Conservation (phyloP, 2,797 vertebrate genomes). For the Macropodus opercularis region DNA sequence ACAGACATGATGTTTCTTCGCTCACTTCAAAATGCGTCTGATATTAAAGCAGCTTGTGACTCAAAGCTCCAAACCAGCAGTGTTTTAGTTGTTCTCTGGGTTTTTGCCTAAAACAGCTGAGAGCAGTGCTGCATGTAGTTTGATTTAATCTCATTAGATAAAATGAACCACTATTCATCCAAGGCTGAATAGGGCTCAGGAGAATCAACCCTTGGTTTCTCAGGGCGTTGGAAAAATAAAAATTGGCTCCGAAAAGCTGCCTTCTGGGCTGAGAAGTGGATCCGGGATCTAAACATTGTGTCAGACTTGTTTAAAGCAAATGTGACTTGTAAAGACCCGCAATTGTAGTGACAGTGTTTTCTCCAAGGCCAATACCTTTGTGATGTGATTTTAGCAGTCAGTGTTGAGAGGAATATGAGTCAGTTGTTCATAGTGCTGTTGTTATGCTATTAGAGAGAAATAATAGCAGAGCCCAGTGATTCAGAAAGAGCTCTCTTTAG, state of each 20-base stretch:
- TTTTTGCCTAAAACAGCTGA: not conserved
- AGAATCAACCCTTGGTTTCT: constrained; percentile 9
- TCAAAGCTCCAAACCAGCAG: constrained; percentile 2
- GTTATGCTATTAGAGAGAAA: constrained; percentile 70
- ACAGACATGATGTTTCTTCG: constrained; percentile 1
- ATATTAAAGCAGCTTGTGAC: not conserved
- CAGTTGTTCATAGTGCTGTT: constrained; percentile 63
- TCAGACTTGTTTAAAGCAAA: constrained; percentile 47
- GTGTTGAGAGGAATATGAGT: constrained; percentile 52
- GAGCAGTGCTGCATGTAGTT: no score
- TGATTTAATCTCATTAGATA: no score
- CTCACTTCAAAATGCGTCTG: not conserved
- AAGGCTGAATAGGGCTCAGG: constrained; percentile 12
- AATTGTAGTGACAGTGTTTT: constrained; percentile 48
- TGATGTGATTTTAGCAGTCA: constrained; percentile 51
- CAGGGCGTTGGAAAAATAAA: constrained; percentile 12
- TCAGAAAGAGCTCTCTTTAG: constrained; percentile 73
- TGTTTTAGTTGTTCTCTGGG: not conserved
- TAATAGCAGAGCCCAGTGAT: constrained; percentile 74
- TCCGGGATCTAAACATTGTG: constrained; percentile 38
- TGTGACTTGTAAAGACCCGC: constrained; percentile 38
- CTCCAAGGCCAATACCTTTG: constrained; percentile 40
- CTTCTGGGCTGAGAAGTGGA: constrained; percentile 17
- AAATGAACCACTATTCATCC: no score
- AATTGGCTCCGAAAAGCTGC: constrained; percentile 17